Conservation (phyloP, 1,140 invertebrate genomes). For the Magallana angulata region DNA sequence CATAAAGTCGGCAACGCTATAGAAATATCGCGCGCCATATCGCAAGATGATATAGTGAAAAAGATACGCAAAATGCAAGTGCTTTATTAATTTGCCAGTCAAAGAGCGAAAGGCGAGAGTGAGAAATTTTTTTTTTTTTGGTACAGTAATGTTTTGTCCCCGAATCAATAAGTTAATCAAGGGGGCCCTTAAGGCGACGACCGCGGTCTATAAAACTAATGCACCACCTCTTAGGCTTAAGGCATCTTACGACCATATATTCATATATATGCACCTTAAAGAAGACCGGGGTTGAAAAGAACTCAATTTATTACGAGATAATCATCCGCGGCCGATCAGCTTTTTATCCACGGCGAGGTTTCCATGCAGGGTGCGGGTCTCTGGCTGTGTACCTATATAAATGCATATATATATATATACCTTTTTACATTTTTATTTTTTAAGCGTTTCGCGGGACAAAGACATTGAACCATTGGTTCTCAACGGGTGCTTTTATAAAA, state of each 20-base stretch:
- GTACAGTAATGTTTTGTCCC: not conserved
- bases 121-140: no score
- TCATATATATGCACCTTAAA: no score
- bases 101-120: no score
- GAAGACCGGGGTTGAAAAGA: not conserved
- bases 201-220: not conserved
- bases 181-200: not conserved
- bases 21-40: not conserved
- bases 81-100: constrained; percentile 30
- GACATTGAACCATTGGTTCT: no score
- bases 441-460: no score
- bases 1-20: not conserved
- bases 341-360: not conserved
- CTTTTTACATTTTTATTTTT: no score
- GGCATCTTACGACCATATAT: not conserved
- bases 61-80: constrained; percentile 23
- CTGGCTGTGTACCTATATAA: no score
- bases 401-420: no score
- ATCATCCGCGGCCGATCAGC: not conserved
- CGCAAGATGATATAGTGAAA: not conserved
- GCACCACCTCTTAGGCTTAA: not conserved
- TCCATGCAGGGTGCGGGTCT: not conserved
- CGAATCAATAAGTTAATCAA: constrained; percentile 17
- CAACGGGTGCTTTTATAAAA: no score
- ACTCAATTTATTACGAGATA: constrained; percentile 23